Percentiles rank a stretch among this genome's conserved stretches.
These are phyloP conservation scores for Apocrypta bakeri DNA, from an alignment of 1,140 invertebrate species.

Conservation along the genomic window DNA sequence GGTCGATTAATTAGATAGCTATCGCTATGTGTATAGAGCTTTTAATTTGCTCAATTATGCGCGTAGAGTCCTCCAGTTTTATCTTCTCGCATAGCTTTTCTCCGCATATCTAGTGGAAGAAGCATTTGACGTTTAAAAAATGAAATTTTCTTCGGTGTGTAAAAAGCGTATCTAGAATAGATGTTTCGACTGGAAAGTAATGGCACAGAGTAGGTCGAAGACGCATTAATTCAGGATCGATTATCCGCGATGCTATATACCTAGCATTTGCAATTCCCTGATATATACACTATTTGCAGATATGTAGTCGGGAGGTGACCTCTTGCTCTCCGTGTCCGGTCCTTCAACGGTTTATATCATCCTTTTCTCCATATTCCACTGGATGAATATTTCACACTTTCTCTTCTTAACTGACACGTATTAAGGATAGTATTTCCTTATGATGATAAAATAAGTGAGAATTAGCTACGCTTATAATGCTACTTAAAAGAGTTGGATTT, in stretches of 20 bases:
- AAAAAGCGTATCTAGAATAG: too few species aligned
- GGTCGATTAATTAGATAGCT: background rate
- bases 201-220: background rate
- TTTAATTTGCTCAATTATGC: background rate
- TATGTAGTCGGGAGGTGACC: background rate
- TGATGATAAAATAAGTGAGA: too few species aligned
- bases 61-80: too few species aligned
- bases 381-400: too few species aligned
- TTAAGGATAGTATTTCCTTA: background rate
- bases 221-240: background rate
- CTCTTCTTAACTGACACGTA: background rate
- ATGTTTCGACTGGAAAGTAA: too few species aligned
- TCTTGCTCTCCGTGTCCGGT: background rate
- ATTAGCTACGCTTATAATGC: too few species aligned
- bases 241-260: background rate
- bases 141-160: too few species aligned
- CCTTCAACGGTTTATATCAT: background rate
- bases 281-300: background rate
- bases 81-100: too few species aligned
- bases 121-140: too few species aligned
- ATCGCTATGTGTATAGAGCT: background rate
- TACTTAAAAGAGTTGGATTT: too few species aligned
- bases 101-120: too few species aligned
- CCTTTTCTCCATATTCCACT: background rate
- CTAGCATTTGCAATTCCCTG: background rate